Evolutionary conservation across 2,113 vertebrate species (phyloP).

Genomic region (Parus major): DNA sequence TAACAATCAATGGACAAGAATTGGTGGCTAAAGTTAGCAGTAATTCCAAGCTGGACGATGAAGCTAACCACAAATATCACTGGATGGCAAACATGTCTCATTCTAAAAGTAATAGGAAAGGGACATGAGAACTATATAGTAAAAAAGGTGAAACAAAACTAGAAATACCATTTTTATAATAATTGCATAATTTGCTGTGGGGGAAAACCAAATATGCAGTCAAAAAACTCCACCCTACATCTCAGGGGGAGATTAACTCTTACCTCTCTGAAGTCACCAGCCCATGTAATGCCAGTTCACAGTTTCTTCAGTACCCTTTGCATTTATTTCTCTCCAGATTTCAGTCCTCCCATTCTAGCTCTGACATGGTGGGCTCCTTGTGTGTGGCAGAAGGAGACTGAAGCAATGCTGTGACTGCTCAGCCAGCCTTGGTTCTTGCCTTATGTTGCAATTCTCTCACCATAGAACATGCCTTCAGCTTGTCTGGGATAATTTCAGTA

Average conservation of each 20-base stretch:
- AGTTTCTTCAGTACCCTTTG: neutral
- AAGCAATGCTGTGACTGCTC: neutral
- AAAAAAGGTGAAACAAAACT: conserved; percentile 1
- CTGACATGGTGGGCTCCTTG: neutral
- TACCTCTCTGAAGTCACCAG: neutral
- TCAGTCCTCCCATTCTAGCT: neutral
- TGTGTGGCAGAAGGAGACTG: neutral
- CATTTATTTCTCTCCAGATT: neutral
- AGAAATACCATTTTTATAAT: neutral
- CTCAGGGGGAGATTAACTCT: neutral
- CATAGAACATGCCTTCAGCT: neutral
- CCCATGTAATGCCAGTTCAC: neutral
- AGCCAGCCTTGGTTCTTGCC: neutral
- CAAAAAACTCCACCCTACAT: neutral
- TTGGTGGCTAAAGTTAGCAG: neutral
- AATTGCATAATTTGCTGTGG: neutral
- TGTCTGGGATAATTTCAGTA: neutral
- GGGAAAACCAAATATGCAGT: neutral
- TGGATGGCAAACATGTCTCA: neutral
- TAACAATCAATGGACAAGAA: neutral
- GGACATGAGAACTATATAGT: neutral
- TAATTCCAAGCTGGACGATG: neutral
- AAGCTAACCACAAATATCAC: neutral
- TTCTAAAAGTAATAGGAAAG: neutral
- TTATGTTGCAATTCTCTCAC: neutral